These are phyloP conservation scores for Osedax frankpressi DNA, from an alignment of 2,888 invertebrate genomes.

Conservation along the genomic window DNA sequence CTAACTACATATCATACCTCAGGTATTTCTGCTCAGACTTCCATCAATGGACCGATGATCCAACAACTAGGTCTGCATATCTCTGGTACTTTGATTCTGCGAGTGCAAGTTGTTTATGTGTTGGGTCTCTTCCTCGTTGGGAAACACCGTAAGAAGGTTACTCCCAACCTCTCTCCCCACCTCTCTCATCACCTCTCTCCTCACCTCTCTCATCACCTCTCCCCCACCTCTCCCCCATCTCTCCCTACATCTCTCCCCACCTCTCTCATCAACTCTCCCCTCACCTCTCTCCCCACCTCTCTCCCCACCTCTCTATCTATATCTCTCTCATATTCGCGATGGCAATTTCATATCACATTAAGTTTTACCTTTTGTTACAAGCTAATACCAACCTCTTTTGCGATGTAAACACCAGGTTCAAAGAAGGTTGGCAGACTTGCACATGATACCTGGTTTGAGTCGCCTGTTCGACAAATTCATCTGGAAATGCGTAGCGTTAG, in stretches of 20 bases:
- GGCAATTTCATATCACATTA: neutral
- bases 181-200: neutral
- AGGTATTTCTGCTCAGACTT: slow-evolving; percentile 38
- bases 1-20: neutral
- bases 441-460: slow-evolving; percentile 43
- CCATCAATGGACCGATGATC: slow-evolving; percentile 36
- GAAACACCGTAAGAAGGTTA: slow-evolving; percentile 45
- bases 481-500: slow-evolving; percentile 46
- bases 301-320: neutral
- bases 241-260: neutral
- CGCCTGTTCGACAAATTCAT: slow-evolving; percentile 47
- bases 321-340: neutral
- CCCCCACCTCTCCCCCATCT: neutral
- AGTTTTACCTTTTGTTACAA: neutral
- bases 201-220: neutral
- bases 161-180: neutral
- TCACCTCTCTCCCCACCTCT: neutral
- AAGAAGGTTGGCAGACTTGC: slow-evolving; percentile 43
- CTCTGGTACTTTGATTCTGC: slow-evolving; percentile 40
- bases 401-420: no score
- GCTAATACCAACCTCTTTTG: no score
- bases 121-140: slow-evolving; percentile 45
- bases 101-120: slow-evolving; percentile 45
- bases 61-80: slow-evolving; percentile 40
- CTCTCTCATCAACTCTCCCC: neutral